Base-by-base conservation (phyloP, 1,140 invertebrate species). In the Bombus superbus region DNA sequence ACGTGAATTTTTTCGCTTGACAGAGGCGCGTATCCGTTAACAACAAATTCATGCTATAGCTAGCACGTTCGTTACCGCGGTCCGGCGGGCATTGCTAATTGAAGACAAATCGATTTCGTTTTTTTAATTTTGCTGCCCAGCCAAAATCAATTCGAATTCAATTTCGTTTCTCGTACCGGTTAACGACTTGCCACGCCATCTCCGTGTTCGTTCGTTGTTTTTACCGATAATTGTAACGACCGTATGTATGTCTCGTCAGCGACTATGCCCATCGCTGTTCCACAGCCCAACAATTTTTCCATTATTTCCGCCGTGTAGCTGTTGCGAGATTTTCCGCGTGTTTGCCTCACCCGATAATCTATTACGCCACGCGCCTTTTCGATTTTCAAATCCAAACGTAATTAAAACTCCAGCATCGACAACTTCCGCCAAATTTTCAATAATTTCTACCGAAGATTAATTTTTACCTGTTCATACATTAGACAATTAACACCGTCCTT, bases 141-240 rank as follows among this genome's bases (percentile, higher is more conserved):
- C 25, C 76, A 64, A 86, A 89, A 89, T 89, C 88, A 77, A 89
- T 89, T 83, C 66, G 85, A 86, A 89, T 89, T 80, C 88, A 89
- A 89, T 89, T 89, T 64, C 77, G 75, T 83, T 40, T 69, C 57
- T 74, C 71, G 71, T 44, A 9, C 76, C 78, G 53, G 85, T 85
- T 86, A 89, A 89, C 81, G 88, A 89, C 77, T 83, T 38, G 71
- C 83, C 72, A 69, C 78, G 68, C 59, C 86, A 75, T 76, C 79
- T 72, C 73, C 78, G 77, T 40, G 42, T 62, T 22, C 18, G 28
- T n/a, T 6, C 87, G 84, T 71, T 73, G 71, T 77, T 89, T 86
- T 84, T 83, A 73, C 40, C 81, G 81, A 89, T 89, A 89, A 89
- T 89, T 86, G 87, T 83, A 79, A 86, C 85, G 77, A 89, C 81